Evolutionary conservation across 1,140 invertebrate genomes (phyloP), one percentile per base, ranked within the genome.

Genomic region (Plectrocnemia conspersa): DNA sequence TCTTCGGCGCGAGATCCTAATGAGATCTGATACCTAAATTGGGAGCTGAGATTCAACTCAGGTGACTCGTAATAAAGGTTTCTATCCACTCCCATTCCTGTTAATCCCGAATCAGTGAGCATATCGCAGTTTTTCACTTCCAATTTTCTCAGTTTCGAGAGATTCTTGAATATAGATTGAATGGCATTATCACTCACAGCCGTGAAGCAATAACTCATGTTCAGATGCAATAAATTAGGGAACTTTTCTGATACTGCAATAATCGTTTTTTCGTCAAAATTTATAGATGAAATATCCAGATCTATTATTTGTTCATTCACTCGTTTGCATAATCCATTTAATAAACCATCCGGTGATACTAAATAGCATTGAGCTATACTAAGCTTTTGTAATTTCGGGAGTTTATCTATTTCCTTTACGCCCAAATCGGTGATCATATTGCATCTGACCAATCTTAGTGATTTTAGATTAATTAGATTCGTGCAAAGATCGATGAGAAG

Each of bases 311-410:
- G 45, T 16, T 36, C 24, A 65, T 77, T 80, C 56, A 66, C 65
- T 56, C 69, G 65, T 11, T 63, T 53, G 48, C 77, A 81, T 2
- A 83, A 66, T n/a, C 79, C 79, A 44, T 73, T 70, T 50, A 75
- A 71, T 11, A 87, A 69, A 11, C 81, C 82, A 19, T 72, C 68
- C 44, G 77, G 77, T 18, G 78, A 80, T n/a, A 86, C 69, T 45
- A 77, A 68, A 65, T 83, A 79, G 64, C 82, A 83, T 57, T 81
- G 79, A 0, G 84, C 83, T 11, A 88, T 77, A 63, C 87, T 81
- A 16, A 88, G 58, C 10, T 68, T 63, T 57, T 75, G 75, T 2
- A 88, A 64, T 19, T 75, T 72, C 38, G 68, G 72, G 4, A 86
- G 61, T 24, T 77, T 75, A 24, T 68, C 55, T 25, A 87, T 65